phyloP scores from a whole-genome alignment of 2,113 vertebrate genomes.

The Capreolus pygargus region DNA sequence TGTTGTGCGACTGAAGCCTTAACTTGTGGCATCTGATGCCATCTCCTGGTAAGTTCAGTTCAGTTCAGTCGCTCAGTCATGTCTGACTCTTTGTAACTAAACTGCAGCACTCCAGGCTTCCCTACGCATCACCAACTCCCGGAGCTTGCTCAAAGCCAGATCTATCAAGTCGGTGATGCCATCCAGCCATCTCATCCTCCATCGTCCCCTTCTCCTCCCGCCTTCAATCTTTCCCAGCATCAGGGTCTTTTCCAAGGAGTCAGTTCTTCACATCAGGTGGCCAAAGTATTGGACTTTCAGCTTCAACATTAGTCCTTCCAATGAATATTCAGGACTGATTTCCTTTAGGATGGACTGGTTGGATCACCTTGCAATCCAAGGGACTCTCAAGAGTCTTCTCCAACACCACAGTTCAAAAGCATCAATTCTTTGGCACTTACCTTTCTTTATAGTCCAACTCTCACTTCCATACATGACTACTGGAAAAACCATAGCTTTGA shows the following conservation, averaged over 20 bases:
- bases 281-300: neutral
- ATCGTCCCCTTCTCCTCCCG: fast-evolving
- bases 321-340: neutral
- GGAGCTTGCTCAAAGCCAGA: neutral
- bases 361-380: neutral
- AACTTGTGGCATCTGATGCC: neutral
- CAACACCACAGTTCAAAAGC: neutral
- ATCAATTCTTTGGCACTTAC: neutral
- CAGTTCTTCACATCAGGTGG: neutral
- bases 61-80: neutral
- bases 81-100: neutral
- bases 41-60: neutral
- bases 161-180: neutral
- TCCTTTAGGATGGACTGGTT: neutral
- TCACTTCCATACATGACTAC: neutral
- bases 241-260: neutral
- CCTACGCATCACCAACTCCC: neutral
- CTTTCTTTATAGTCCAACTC: neutral
- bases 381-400: neutral
- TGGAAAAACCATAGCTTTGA: neutral
- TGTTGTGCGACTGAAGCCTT: neutral
- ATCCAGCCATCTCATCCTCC: neutral
- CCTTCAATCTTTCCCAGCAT: neutral
- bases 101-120: neutral
- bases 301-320: neutral